phyloP scores from a whole-genome alignment of 1,140 invertebrate species.

The Cotesia typhae region DNA sequence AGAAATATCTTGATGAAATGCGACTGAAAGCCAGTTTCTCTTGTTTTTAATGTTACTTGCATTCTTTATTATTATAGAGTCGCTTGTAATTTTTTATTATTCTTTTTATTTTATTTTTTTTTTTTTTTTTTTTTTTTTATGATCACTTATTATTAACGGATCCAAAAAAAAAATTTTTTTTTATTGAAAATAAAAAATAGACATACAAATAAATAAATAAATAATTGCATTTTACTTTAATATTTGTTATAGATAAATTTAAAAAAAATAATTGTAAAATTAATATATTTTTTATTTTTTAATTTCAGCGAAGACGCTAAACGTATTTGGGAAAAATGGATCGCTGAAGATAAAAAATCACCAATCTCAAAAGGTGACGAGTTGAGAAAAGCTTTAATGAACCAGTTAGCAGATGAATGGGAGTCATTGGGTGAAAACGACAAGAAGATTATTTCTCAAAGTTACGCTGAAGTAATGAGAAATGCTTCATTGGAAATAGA shows the following conservation, averaged over 20 bases:
- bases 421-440: constrained; percentile 51
- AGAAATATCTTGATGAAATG: constrained; percentile 35
- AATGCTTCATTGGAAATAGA: constrained; percentile 33
- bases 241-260: no score
- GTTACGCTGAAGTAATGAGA: constrained; percentile 45
- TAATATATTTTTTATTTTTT: constrained; percentile 30
- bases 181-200: no score
- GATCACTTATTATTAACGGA: no score
- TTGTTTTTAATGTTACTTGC: constrained; percentile 44
- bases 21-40: constrained; percentile 37
- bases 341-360: constrained; percentile 49
- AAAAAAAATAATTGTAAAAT: no score
- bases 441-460: constrained; percentile 49
- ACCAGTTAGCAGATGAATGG: constrained; percentile 55
- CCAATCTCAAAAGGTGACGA: constrained; percentile 40
- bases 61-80: not conserved
- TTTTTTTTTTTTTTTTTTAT: no score
- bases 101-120: no score
- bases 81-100: no score
- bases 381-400: constrained; percentile 48
- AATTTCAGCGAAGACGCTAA: constrained; percentile 57
- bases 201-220: no score
- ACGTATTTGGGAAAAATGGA: constrained; percentile 54
- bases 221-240: no score
- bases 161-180: no score